Percentiles rank a stretch among this genome's conserved stretches.
Conservation (phyloP, 2,797 vertebrate genomes). For the Eulemur rubriventer region DNA sequence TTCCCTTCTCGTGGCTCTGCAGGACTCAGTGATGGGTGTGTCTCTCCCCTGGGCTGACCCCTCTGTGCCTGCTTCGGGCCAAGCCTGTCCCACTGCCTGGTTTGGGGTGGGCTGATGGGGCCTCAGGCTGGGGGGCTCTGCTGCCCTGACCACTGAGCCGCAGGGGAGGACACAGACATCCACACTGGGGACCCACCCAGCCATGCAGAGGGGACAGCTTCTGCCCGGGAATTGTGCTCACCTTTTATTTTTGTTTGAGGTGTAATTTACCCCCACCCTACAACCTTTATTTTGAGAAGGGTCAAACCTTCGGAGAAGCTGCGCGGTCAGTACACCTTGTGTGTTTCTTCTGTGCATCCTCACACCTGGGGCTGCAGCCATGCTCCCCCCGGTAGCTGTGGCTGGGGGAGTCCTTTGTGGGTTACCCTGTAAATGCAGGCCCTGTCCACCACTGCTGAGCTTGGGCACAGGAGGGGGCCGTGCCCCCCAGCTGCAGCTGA, state of each 20-base stretch:
- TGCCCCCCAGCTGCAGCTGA: accelerated
- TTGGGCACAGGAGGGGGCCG: not conserved
- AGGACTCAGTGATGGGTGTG: not conserved
- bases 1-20: no score
- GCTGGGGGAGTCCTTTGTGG: not conserved
- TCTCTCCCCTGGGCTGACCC: not conserved
- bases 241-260: not conserved
- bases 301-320: not conserved
- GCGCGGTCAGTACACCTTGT: accelerated
- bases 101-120: not conserved
- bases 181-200: accelerated
- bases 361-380: not conserved
- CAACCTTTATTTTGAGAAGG: not conserved
- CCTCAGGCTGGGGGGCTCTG: not conserved
- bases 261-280: not conserved
- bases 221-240: not conserved
- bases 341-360: not conserved
- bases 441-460: not conserved
- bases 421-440: not conserved
- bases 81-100: not conserved
- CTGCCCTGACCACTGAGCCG: not conserved
- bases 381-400: not conserved
- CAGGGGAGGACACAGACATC: not conserved
- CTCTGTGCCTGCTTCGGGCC: not conserved
- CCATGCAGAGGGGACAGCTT: no score